Evolutionary conservation across 1,140 invertebrate genomes (phyloP), one percentile per base, ranked within the genome.

Genomic region (Epicauta chinensis): DNA sequence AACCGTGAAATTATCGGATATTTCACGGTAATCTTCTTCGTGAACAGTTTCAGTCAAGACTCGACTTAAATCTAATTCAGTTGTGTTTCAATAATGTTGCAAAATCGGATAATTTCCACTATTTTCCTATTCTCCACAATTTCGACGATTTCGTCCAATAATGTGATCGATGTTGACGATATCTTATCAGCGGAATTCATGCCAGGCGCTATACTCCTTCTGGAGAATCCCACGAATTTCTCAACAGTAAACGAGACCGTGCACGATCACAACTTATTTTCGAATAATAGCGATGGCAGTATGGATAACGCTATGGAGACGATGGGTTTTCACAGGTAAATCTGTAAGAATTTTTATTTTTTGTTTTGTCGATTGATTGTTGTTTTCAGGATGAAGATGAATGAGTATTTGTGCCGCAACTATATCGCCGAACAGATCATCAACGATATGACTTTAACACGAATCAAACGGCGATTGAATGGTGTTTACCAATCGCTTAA

Each of bases 361-460:
- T 45, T 32, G 17, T 23, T 31, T 46, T 23, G 7, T 2, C 23
- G 1, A 14, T 47, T 36, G 36, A 44, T 44, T 37, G 31, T 42
- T 61, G 34, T 53, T 56, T 61, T 49, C 53, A 86, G 82, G 59
- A 77, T 77, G 65, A 80, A 77, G 72, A 85, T 86, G 80, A 84
- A 84, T 60, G 82, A 86, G 62, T 85, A 83, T 68, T 71, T 83
- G 12, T 85, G 83, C 58, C 76, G 81, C 16, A 83, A 76, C 62
- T 86, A 80, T 61, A 63, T 86, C 5, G 82, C 83, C 0, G 80
- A 82, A 55, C 77, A 84, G 72, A 84, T 86, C 54, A 70, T 84
- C 14, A 73, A 76, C 16, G 77, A 81, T 58, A 77, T 84, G 60
- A 72, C 69, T 17, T 62, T 71, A 3, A 61, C 70, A 12, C 63